Evolutionary conservation across 2,797 vertebrate species (phyloP).

Genomic region (Chelidonichthys spinosus): DNA sequence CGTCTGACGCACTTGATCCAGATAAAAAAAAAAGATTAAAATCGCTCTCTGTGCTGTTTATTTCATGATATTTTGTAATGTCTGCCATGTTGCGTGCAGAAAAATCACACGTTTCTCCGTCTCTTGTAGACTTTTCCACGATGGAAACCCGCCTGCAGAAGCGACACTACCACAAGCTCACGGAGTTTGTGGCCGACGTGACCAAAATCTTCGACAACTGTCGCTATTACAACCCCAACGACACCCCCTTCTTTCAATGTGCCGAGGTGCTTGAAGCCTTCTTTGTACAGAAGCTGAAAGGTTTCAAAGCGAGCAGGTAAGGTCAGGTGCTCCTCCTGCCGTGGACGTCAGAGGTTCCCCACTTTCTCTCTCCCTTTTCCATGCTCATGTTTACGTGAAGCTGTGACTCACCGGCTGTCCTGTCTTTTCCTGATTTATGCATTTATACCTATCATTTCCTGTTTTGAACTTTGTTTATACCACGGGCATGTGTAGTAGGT

Average conservation of each 20-base stretch:
- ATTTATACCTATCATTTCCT: constrained; percentile 20
- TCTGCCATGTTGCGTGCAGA: not conserved
- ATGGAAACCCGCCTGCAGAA: constrained; percentile 95
- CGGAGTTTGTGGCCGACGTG: constrained; percentile 98
- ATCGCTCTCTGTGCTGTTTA: no score
- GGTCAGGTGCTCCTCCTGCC: not conserved
- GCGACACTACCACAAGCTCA: constrained; percentile 97
- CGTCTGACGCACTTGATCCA: not conserved
- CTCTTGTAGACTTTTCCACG: constrained; percentile 91
- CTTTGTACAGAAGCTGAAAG: constrained; percentile 99
- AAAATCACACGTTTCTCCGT: not conserved
- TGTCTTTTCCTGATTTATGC: constrained; percentile 1
- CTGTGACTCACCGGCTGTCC: constrained; percentile 4
- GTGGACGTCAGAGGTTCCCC: not conserved
- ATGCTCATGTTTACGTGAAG: constrained; percentile 3
- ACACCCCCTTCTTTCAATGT: constrained; percentile 98
- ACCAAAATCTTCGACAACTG: constrained; percentile 99
- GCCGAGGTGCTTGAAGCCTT: constrained; percentile 97
- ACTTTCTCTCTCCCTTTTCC: constrained; percentile 4
- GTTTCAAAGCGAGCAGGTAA: constrained; percentile 98
- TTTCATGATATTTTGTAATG: not conserved
- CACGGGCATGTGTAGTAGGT: constrained; percentile 51
- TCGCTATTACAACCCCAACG: constrained; percentile 99
- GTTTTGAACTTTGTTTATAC: not conserved
- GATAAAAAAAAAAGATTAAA: not conserved